A percentile compares a stretch with the other conserved stretches of the same genome.
phyloP scores from a whole-genome alignment of 2,113 vertebrate species.

The Fulica atra region DNA sequence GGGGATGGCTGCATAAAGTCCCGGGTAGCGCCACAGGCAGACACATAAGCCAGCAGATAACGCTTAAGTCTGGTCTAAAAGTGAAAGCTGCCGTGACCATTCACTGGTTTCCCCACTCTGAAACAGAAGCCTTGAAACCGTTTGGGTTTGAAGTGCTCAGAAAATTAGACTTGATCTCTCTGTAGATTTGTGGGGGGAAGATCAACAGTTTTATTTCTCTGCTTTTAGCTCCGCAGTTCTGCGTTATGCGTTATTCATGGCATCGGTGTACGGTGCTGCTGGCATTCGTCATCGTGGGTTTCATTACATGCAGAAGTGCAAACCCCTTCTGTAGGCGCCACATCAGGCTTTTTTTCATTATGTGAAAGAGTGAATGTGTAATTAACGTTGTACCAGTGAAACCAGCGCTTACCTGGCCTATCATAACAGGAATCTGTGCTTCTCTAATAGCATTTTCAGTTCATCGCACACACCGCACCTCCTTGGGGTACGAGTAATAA shows the following conservation, averaged over 20 bases:
- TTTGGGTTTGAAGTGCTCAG: neutral
- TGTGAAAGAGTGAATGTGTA: slow-evolving; percentile 19
- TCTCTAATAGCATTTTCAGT: slow-evolving; percentile 32
- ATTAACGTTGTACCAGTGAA: slow-evolving; percentile 12
- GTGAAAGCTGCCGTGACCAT: neutral
- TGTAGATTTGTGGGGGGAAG: neutral
- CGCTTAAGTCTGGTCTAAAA: neutral
- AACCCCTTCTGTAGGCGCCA: neutral
- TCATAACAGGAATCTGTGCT: slow-evolving; percentile 24
- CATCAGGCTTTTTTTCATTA: neutral
- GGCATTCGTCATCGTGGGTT: slow-evolving; percentile 31
- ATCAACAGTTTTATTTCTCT: neutral
- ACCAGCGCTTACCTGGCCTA: neutral
- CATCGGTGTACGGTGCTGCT: neutral
- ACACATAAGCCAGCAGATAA: neutral
- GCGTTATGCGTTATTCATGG: slow-evolving; percentile 47
- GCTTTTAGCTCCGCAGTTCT: neutral
- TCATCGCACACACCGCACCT: neutral
- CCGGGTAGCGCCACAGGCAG: rapidly evolving
- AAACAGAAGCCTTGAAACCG: neutral
- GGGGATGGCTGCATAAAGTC: neutral
- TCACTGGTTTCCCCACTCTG: neutral
- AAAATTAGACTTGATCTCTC: neutral
- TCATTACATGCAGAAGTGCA: slow-evolving; percentile 48
- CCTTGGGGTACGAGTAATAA: slow-evolving; percentile 15